Base-by-base conservation (phyloP, 1,140 invertebrate genomes). In the Pentalonia nigronervosa region DNA sequence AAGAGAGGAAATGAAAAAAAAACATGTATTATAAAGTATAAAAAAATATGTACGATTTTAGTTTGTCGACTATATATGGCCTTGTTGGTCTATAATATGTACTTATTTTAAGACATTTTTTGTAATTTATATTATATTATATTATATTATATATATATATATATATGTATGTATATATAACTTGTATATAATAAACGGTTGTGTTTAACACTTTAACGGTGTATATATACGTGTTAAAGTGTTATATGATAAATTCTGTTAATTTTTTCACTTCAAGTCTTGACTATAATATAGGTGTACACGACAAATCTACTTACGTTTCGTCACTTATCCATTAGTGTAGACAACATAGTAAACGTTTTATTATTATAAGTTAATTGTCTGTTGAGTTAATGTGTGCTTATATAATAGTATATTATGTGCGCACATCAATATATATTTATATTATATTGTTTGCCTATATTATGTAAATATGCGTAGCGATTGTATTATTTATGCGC, bases 291-390 rank as follows among this genome's bases (percentile, higher is more conserved):
- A n/a, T 45, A 45, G 47, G 30, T 48, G 47, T 87, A 50, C 45
- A 88, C 45, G 34, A 89, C 88, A 50, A 89, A 56, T 89, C 88
- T 36, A 89, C 88, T 56, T 56, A 56, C 34, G 56, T 89, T 89
- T 89, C 88, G 88, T 89, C 50, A 89, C 88, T 50, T 56, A 25
- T 41, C 50, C 88, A 89, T 56, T 89, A 89, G 88, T 17, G 23
- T 48, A 8, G 36, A 41, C 88, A 23, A 88, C n/a, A 56, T 89
- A 30, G 88, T 89, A 41, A 89, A 89, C 48, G 50, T 89, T 89
- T 89, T 89, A n/a, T 87, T 87, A 67, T 67, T n/a, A 76, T 76
- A n/a, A 76, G 60, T 76, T 76, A 76, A 76, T 30, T n/a, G 81
- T 34, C 34, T 41, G 81, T 83, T 23, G 81, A 41, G 81, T 83